Conservation (phyloP, 2,797 vertebrate species). For the Lutjanus argentimaculatus region DNA sequence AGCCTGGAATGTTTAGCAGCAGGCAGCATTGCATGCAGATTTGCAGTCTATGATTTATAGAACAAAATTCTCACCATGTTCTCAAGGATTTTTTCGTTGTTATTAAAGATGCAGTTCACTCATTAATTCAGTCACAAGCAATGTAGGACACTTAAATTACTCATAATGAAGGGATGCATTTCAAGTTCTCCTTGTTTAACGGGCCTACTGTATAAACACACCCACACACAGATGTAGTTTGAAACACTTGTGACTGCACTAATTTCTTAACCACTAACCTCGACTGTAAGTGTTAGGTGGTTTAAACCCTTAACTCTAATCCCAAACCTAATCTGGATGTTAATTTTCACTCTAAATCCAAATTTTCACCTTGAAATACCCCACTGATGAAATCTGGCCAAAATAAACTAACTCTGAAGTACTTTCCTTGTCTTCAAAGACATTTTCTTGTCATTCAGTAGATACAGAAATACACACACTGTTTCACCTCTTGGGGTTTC, state of each 20-base stretch:
- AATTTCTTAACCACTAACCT: neutral
- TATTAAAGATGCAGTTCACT: neutral
- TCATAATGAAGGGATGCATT: constrained; percentile 42
- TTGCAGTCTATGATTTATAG: constrained; percentile 22
- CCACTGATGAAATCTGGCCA: neutral
- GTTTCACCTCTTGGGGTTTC: constrained; percentile 7
- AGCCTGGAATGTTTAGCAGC: neutral
- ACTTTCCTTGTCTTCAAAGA: neutral
- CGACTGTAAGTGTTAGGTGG: neutral
- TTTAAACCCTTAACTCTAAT: neutral
- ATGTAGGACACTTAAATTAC: constrained; percentile 4
- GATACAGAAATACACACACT: neutral
- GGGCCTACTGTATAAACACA: neutral
- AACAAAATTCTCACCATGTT: constrained; percentile 17
- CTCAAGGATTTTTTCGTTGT: neutral
- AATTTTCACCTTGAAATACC: neutral
- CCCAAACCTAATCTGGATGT: neutral
- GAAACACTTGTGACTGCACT: neutral
- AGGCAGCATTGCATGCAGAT: constrained; percentile 12
- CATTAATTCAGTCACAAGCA: constrained; percentile 19
- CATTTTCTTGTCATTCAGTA: neutral
- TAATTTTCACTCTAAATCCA: neutral
- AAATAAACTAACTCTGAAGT: neutral
- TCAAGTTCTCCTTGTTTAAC: constrained; percentile 76
- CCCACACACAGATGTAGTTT: constrained; percentile 13